Evolutionary conservation across 2,797 vertebrate genomes (phyloP), one percentile per base, ranked within the genome.

Genomic region (Trachurus trachurus): DNA sequence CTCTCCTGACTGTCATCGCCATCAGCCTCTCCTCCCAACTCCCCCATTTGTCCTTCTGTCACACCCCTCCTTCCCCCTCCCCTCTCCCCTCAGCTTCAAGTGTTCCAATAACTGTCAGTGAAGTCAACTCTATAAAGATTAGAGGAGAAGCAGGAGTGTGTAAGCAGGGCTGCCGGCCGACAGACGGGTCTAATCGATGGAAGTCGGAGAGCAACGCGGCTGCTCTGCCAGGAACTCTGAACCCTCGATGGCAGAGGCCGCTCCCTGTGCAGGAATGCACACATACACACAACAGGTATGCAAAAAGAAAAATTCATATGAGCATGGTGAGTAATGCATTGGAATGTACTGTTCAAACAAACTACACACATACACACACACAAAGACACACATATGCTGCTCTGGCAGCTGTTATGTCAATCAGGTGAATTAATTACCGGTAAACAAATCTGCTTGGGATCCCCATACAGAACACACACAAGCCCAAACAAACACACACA

Each of bases 361-460:
- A 22, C 57, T n/a, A 39, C 21, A 67, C 61, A 21, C 58, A 60
- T 37, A 52, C 63, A 66, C 47, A 54, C 42, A 44, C 47, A 54
- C 42, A 44, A 11, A 87, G 74, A 79, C 75, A 76, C 78, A 78
- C 76, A 81, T 9, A 72, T 31, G 54, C 60, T 17, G 11, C 84
- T 91, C 81, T 54, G 69, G 88, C 94, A 94, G 93, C 93, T 95
- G 94, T 90, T 93, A 92, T 94, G 92, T 95, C 94, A 95, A 95
- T 95, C 94, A 94, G 94, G 93, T 95, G 92, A 94, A 94, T 95
- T 94, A 95, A 95, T 95, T 95, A 95, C 87, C 79, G 59, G 93
- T 94, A 95, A 95, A 95, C 94, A 95, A 94, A 95, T 93, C 92
- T 94, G 93, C 89, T 70, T 89, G 93, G 90, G 89, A 93, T 90